These are phyloP conservation scores for Pseudotriccus pelzelni DNA, from an alignment of 2,797 vertebrate species.

Conservation along the genomic window DNA sequence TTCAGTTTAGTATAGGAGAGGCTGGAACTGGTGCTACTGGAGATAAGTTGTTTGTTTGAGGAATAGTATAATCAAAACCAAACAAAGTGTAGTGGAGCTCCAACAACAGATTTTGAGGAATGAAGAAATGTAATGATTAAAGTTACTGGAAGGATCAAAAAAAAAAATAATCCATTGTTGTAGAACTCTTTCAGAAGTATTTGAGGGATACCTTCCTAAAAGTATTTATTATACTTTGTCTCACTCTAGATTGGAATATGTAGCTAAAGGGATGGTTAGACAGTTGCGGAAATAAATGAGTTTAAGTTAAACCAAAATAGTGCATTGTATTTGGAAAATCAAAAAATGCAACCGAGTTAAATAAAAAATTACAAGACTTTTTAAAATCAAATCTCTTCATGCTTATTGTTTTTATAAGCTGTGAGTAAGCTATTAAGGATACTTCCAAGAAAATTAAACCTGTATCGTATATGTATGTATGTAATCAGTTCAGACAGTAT, in stretches of 20 bases:
- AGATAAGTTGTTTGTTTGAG: not conserved
- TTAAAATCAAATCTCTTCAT: not conserved
- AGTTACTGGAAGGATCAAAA: not conserved
- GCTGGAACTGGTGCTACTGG: not conserved
- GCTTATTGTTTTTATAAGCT: not conserved
- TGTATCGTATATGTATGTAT: not conserved
- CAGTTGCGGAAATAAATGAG: not conserved
- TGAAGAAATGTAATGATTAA: not conserved
- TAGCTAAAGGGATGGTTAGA: not conserved
- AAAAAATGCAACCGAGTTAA: not conserved
- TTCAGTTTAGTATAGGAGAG: not conserved
- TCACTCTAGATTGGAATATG: not conserved
- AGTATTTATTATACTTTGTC: not conserved
- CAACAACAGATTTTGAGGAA: not conserved
- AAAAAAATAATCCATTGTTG: not conserved
- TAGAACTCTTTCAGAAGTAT: not conserved
- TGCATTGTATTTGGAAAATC: not conserved
- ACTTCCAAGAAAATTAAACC: not conserved
- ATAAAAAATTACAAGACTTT: not conserved
- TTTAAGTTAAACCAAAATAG: not conserved
- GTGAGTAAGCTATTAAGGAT: not conserved
- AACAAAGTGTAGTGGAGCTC: not conserved
- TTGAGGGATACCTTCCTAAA: not conserved
- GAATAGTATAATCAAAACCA: not conserved
- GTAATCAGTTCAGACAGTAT: not conserved